Evolutionary conservation across 2,113 vertebrate genomes (phyloP).

Genomic region (Monarcha castaneiventris): DNA sequence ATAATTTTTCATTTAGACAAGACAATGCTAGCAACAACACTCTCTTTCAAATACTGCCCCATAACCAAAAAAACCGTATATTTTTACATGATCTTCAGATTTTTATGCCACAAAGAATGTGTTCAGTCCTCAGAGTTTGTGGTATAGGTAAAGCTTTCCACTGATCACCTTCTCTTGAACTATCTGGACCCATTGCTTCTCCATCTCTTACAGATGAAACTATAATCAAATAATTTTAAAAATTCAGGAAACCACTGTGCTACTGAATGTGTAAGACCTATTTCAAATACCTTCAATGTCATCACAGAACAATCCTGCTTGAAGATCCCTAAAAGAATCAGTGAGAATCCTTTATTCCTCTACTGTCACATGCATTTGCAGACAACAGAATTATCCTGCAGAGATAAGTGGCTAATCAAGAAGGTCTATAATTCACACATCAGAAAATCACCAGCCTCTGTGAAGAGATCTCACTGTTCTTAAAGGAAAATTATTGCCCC

Average conservation of each 20-base stretch:
- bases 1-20: neutral
- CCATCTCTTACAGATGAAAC: neutral
- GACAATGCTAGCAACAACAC: neutral
- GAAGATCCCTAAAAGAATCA: neutral
- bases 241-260: neutral
- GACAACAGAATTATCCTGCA: neutral
- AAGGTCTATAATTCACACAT: neutral
- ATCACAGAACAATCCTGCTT: neutral
- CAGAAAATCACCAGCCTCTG: neutral
- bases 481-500: neutral
- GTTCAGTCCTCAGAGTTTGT: neutral
- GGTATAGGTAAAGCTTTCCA: neutral
- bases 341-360: neutral
- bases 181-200: neutral
- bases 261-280: neutral
- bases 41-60: neutral
- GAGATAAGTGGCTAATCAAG: neutral
- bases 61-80: neutral
- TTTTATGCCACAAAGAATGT: neutral
- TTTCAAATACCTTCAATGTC: neutral
- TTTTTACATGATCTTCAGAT: neutral
- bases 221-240: neutral
- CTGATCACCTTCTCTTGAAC: neutral
- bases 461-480: neutral
- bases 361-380: neutral